A percentile compares a stretch with the other conserved stretches of the same genome.
Evolutionary conservation across 2,888 invertebrate species (phyloP).

Genomic region (Mesochorus sp.): DNA sequence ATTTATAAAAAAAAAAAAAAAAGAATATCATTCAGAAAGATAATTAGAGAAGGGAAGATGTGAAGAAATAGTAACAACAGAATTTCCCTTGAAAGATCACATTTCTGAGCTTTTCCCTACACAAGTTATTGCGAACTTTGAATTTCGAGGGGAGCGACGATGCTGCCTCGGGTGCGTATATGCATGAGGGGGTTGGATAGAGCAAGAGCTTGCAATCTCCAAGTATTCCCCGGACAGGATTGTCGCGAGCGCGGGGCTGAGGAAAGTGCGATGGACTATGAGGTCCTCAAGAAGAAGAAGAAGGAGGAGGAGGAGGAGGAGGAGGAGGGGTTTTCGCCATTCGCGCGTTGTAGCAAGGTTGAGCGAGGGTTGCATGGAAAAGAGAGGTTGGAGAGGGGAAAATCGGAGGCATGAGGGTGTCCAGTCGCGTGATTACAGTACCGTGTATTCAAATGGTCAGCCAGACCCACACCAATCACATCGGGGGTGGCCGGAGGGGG

Average conservation of each 20-base stretch:
- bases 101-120: background rate
- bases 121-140: constrained; percentile 54
- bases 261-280: constrained; percentile 70
- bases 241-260: constrained; percentile 10
- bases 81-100: constrained; percentile 8
- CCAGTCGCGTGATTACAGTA: constrained; percentile 79
- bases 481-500: constrained; percentile 61
- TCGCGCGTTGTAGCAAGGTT: constrained; percentile 47
- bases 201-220: constrained; percentile 70
- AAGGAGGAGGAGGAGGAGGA: constrained; percentile 60
- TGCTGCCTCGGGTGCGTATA: constrained; percentile 41
- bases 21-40: no score
- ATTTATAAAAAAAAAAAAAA: no score
- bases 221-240: constrained; percentile 71
- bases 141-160: constrained; percentile 37
- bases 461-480: constrained; percentile 80
- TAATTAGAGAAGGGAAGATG: background rate
- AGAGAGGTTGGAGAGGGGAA: constrained; percentile 59
- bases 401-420: constrained; percentile 60
- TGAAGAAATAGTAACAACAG: background rate
- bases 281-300: no score
- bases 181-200: constrained; percentile 65
- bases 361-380: constrained; percentile 43
- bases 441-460: constrained; percentile 82
- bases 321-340: constrained; percentile 34